A percentile compares a stretch with the other conserved stretches of the same genome.
These are phyloP conservation scores for Lethenteron camtschaticum DNA, from an alignment of 2,113 vertebrate species.

Conservation along the genomic window DNA sequence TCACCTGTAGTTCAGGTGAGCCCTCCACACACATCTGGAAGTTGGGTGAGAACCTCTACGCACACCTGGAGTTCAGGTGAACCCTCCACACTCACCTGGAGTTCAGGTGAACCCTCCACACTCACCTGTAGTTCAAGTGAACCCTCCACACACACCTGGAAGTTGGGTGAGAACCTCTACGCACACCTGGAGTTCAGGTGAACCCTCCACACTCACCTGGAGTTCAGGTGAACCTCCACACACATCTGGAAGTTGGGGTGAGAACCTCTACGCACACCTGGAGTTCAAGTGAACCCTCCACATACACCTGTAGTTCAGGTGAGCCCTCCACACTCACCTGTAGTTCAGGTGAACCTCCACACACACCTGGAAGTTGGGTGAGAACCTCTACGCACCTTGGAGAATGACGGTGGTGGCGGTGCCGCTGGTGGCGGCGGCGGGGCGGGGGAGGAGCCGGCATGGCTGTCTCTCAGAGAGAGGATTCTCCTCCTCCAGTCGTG, in stretches of 20 bases:
- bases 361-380: neutral
- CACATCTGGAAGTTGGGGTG: neutral
- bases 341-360: neutral
- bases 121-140: neutral
- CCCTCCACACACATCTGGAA: neutral
- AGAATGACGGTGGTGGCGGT: no score
- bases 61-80: neutral
- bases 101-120: neutral
- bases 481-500: no score
- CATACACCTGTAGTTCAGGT: neutral
- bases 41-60: neutral
- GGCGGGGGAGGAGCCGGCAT: no score
- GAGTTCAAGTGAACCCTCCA: neutral
- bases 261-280: neutral
- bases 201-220: neutral
- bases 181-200: neutral
- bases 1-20: neutral
- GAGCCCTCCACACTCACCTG: neutral
- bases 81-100: neutral
- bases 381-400: no score
- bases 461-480: no score
- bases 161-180: neutral
- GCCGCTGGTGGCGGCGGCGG: no score
- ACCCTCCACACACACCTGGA: neutral
- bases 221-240: neutral